Evolutionary conservation across 1,140 invertebrate genomes (phyloP), one percentile per base, ranked within the genome.

Genomic region (Lepidurus apus): DNA sequence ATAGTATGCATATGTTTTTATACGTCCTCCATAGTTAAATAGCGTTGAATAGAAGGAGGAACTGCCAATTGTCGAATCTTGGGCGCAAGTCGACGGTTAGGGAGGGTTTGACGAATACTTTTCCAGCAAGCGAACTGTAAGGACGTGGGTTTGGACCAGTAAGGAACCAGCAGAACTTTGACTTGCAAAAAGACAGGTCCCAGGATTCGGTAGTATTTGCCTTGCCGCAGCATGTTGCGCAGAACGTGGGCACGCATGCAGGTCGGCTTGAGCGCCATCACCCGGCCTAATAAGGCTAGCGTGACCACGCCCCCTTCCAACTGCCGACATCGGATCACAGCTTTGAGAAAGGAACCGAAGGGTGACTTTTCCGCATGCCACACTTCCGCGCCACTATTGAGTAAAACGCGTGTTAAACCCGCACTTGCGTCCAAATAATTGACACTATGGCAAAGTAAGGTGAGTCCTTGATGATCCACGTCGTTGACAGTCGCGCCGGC

Each of bases 321-420:
- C 34, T 79, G 78, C 24, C 82, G 80, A 26, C 81, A 65, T 10
- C 80, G 77, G 17, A 83, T 82, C 11, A 83, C 78, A 17, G 82
- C 81, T 34, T 83, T 80, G 21, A 83, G 80, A 74, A 84, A 83
- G 81, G 82, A 83, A 11, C 82, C 82, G 80, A 84, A 84, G 13
- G 81, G 80, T 10, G 81, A 82, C 13, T 79, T 79, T 34, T 77
- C 78, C 77, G 42, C n/a, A 21, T 80, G 80, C 84, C 84, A 85
- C 10, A 84, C 83, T 2, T 81, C 81, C 3, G 84, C 83, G 0
- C 84, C 84, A 24, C 80, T 77, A 78, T 85, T 85, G n/a, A 85
- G 78, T 0, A 85, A 80, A 10, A 84, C 79, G 21, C 83, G 80
- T 1, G 84, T 84, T 9, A 85, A 81, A 21, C 82, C 81, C 17